Evolutionary conservation across 2,888 invertebrate species (phyloP), one percentile per base, ranked within the genome.

Genomic region (Craniophora ligustri): DNA sequence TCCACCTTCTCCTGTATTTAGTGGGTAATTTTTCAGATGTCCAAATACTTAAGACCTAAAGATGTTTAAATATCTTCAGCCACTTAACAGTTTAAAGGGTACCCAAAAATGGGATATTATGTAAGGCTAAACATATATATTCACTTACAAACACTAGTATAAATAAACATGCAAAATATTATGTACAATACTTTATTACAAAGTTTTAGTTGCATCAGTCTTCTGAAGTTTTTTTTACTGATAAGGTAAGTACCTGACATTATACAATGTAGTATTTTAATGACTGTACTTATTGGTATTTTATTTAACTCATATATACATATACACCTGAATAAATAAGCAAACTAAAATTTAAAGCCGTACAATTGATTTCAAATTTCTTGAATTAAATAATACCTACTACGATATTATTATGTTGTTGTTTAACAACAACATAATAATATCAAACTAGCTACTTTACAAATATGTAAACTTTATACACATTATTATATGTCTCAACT

Each of bases 171-270:
- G 21, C n/a, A n/a, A 14, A 2, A 15, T 26, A 32, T 36, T 72
- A 72, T 68, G 59, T 67, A 67, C 68, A 61, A 39, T 63, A 63
- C 49, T 56, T 64, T 65, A 57, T 21, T 45, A 39, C 81, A 38
- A 44, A 28, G 18, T 50, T 62, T 58, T n/a, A n/a, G n/a, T n/a
- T n/a, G n/a, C n/a, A n/a, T 62, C 70, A 71, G 70, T 71, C 70
- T 71, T 71, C 21, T 56, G 30, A 55, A 69, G 39, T 57, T 57
- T 54, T 59, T 34, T 50, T 71, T 57, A 55, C 44, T 38, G 28
- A 42, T 56, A 40, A 45, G 55, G 21, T 66, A 57, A 41, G 38
- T 61, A 60, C 28, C 35, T 34, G 23, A 28, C 15, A 1, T 45
- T 14, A 32, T 13, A 45, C 23, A 44, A 51, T n/a, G n/a, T n/a